These are phyloP conservation scores for Spilarctia lutea DNA, from an alignment of 2,888 invertebrate genomes.

Conservation along the genomic window DNA sequence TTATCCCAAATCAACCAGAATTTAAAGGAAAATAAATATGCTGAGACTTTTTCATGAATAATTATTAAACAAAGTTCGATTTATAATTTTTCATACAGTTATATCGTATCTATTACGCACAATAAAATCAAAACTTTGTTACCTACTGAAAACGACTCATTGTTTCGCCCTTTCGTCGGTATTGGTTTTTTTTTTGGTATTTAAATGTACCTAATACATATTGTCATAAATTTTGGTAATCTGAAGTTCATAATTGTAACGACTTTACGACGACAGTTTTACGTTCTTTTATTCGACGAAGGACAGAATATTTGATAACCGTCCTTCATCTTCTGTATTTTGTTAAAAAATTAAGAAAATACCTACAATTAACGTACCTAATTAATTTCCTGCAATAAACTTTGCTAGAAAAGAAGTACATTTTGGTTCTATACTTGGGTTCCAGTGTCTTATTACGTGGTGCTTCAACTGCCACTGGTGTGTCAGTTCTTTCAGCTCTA, in stretches of 20 bases:
- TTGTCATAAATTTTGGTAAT: not conserved
- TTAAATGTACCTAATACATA: not conserved
- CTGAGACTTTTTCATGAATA: conserved; percentile 3
- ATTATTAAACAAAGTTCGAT: not conserved
- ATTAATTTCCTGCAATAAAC: conserved; percentile 89
- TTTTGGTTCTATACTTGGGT: conserved; percentile 91
- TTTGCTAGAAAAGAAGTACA: conserved; percentile 96
- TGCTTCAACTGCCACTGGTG: conserved; percentile 95
- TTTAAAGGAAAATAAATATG: not conserved
- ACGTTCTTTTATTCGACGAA: not conserved
- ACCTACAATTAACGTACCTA: not conserved
- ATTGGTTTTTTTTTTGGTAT: not conserved
- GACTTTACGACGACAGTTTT: not conserved
- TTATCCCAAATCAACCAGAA: too few relatives aligned
- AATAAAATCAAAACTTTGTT: not conserved
- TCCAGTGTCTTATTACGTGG: conserved; percentile 94
- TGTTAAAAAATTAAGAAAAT: not conserved
- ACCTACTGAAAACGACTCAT: not conserved
- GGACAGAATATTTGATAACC: not conserved
- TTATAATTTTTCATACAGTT: not conserved
- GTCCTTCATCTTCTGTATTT: not conserved
- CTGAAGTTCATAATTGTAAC: not conserved
- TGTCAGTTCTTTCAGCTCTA: conserved; percentile 95
- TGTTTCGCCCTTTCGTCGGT: accelerated
- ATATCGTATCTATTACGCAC: not conserved